Base-by-base conservation (phyloP, 2,113 vertebrate species). In the Pan paniscus region DNA sequence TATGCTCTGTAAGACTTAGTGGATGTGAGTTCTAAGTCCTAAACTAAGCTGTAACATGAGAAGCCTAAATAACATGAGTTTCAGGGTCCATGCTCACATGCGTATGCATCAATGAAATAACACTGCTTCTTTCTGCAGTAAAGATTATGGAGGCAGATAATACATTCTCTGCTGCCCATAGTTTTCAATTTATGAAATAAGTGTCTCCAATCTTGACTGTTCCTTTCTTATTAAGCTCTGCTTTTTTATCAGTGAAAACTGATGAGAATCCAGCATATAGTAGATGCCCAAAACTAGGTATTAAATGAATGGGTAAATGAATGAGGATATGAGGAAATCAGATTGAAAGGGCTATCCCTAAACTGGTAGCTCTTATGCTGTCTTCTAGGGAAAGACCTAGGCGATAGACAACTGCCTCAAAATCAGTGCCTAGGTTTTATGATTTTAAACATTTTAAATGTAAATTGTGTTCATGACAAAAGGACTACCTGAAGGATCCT, bases 11-110 rank as follows among this genome's bases (percentile, higher is more conserved):
- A 64, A 88, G 16, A 78, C 4, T 32, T 38, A 81, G 35, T 35
- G 50, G 5, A 78, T 25, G 2, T 3, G 43, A 14, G 16, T 85
- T 96, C 32, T 91, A 35, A 73, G 55, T 70, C 61, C 27, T 57
- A n/a, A 61, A 40, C 27, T 70, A 90, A 35, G 38, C 13, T 70
- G 4, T 17, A 87, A 72, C 0, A n/a, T 6, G 3, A 75, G n/a
- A 89, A 79, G 11, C 0, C 61, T 6, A 5, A 64, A 64, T 55
- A 27, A 72, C 0, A 4, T 23, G n/a, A 75, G n/a, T 35, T 57
- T 78, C n/a, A 3, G 35, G n/a, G 30, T 61, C 20, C 11, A 9
- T 6, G 6, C 5, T 72, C 0, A 2, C 4, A 2, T n/a, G 1
- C 73, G 12, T 23, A 8, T 50, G 6, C 16, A 48, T 18, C 32